A percentile compares a stretch with the other conserved stretches of the same genome.
These are phyloP conservation scores for Sussaba pulchella DNA, from an alignment of 2,888 invertebrate genomes.

Conservation along the genomic window DNA sequence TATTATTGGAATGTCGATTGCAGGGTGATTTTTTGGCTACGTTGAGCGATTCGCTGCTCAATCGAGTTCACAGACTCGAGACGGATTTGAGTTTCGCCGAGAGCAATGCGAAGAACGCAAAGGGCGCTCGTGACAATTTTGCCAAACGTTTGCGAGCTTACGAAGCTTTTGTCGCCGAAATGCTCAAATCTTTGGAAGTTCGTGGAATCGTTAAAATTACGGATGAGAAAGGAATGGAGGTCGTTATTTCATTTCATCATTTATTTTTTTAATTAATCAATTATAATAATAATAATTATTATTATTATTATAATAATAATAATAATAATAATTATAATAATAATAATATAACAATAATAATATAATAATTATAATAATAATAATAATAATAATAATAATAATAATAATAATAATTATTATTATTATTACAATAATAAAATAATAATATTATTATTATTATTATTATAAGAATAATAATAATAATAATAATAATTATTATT, in stretches of 20 bases:
- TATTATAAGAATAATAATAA: too few species aligned
- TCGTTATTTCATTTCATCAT: slow-evolving; percentile 8
- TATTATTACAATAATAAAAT: too few species aligned
- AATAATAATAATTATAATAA: too few species aligned
- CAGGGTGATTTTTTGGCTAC: slow-evolving; percentile 67
- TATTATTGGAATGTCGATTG: slow-evolving; percentile 54
- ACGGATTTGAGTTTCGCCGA: slow-evolving; percentile 65
- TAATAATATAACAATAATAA: too few species aligned
- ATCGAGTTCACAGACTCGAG: slow-evolving; percentile 65
- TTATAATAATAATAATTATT: not conserved
- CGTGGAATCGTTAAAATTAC: slow-evolving; percentile 64
- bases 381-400: too few species aligned
- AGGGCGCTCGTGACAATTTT: slow-evolving; percentile 58
- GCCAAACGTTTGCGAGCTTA: slow-evolving; percentile 63
- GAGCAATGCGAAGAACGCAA: slow-evolving; percentile 56
- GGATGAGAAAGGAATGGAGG: slow-evolving; percentile 65
- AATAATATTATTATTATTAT: too few species aligned
- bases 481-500: too few species aligned
- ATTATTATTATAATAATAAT: too few species aligned
- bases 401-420: too few species aligned
- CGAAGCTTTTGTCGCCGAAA: slow-evolving; percentile 66
- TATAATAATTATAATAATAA: too few species aligned
- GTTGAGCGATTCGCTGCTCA: slow-evolving; percentile 64
- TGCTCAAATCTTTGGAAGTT: slow-evolving; percentile 61
- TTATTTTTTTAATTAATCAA: not conserved